Conservation (phyloP, 2,113 vertebrate species). For the Tricholaema leucomelas region DNA sequence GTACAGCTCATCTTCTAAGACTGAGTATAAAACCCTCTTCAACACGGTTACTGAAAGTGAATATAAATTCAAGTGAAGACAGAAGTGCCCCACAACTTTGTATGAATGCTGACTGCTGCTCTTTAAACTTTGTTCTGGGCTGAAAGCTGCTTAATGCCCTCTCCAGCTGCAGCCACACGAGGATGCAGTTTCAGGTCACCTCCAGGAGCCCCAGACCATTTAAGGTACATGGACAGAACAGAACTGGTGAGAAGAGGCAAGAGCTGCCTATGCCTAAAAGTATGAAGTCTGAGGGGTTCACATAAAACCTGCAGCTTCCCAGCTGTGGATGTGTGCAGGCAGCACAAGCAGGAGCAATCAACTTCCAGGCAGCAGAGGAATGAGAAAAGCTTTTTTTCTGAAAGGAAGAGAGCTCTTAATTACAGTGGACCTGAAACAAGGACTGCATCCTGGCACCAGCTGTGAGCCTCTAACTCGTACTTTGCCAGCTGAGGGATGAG, state of each 20-base stretch:
- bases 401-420: slow-evolving; percentile 19
- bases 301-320: not conserved
- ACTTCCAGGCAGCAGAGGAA: not conserved
- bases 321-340: not conserved
- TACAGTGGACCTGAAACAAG: slow-evolving; percentile 34
- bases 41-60: not conserved
- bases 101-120: not conserved
- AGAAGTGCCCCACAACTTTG: not conserved
- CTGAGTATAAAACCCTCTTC: not conserved
- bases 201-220: not conserved
- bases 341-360: not conserved
- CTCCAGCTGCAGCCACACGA: not conserved
- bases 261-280: not conserved
- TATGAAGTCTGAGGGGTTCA: not conserved
- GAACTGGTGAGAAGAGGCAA: not conserved
- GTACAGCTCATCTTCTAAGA: not conserved
- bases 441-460: slow-evolving; percentile 28
- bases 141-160: not conserved
- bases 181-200: not conserved
- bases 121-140: not conserved
- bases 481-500: slow-evolving; percentile 27
- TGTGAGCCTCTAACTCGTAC: slow-evolving; percentile 5
- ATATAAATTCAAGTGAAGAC: not conserved
- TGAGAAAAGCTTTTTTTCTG: not conserved
- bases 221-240: not conserved